Evolutionary conservation across 1,140 invertebrate genomes (phyloP), one percentile per base, ranked within the genome.

Genomic region (Euschistus heros): DNA sequence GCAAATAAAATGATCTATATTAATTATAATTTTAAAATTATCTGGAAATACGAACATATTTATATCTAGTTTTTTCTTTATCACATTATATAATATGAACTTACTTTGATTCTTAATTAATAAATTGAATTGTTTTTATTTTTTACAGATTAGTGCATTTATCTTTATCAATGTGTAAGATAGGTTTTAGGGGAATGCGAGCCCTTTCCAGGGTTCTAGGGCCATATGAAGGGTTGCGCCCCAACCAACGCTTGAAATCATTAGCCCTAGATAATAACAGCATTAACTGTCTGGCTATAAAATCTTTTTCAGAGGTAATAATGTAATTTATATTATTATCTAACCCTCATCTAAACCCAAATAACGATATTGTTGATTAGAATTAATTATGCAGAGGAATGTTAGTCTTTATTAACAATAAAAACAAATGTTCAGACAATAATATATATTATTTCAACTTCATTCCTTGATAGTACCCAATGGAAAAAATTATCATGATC

Each of bases 221-320:
- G 17, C 59, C 30, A 37, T 26, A 26, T 3, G 30, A 18, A n/a
- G 59, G 24, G 2, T 17, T 4, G 7, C 20, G 15, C 1, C 54
- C 22, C 4, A 22, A 3, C 2, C 54, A 57, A 20, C 0, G 6
- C 7, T 30, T 61, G 17, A 33, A 37, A 33, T 37, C n/a, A 6
- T 24, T 61, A 14, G 33, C 27, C 33, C 37, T 61, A 17, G 33
- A 26, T 26, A 15, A 20, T 44, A 61, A 61, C 24, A 42, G 14
- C 17, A 33, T 61, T 44, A 30, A 61, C 59, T 37, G 59, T 42
- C 22, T 20, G 1, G 59, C 59, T 20, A 14, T 24, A 0, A 61
- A 61, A 26, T 22, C 7, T 18, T 37, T 61, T 3, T 30, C 59
- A 2, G 17, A 61, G 30, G 59, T 61, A 61, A 61, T 61, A 20